Conservation (phyloP, 2,888 invertebrate species). For the Nymphalis c-album region DNA sequence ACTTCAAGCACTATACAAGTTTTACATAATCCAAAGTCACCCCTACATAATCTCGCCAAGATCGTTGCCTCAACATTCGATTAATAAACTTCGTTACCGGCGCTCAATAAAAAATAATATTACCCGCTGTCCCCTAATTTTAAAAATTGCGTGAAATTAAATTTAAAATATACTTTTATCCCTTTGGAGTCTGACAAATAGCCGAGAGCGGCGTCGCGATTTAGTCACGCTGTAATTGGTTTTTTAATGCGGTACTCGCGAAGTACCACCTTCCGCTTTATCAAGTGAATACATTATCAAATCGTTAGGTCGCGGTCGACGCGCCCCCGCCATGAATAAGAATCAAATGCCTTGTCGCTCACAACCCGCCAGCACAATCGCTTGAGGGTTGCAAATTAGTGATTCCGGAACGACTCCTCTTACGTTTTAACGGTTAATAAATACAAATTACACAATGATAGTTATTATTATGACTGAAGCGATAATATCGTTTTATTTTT, state of each 20-base stretch:
- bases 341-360: constrained; percentile 74
- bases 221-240: constrained; percentile 81
- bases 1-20: background rate
- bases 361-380: constrained; percentile 42
- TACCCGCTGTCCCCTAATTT: constrained; percentile 69
- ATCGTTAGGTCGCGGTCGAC: constrained; percentile 74
- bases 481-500: constrained; percentile 6
- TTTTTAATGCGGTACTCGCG: constrained; percentile 79
- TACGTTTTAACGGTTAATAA: constrained; percentile 72
- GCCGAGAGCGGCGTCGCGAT: constrained; percentile 72
- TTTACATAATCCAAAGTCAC: constrained; percentile 13
- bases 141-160: constrained; percentile 81
- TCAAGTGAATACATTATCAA: constrained; percentile 82
- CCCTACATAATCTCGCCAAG: constrained; percentile 27
- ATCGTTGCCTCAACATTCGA: constrained; percentile 49
- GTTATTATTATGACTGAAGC: constrained; percentile 50
- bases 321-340: constrained; percentile 74
- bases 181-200: constrained; percentile 79
- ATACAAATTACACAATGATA: constrained; percentile 69
- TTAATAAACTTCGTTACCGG: constrained; percentile 67
- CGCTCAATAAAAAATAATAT: constrained; percentile 71
- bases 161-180: constrained; percentile 79
- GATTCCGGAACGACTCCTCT: constrained; percentile 58
- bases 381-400: constrained; percentile 71
- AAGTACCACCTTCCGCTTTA: constrained; percentile 80